Conservation (phyloP, 1,140 invertebrate genomes). For the Pseudomyrmex pallidus region DNA sequence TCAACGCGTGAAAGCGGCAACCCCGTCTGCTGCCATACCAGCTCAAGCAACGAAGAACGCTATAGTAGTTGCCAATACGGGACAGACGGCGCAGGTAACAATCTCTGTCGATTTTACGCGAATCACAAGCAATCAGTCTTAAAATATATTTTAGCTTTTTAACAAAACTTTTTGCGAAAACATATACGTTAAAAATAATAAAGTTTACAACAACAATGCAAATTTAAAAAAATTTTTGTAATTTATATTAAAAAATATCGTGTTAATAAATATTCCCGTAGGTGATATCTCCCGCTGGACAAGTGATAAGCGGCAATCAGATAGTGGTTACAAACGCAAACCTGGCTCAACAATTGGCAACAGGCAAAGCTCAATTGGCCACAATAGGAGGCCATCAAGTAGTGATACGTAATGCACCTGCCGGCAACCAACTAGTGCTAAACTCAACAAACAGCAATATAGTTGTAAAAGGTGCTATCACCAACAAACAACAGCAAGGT, state of each 20-base stretch:
- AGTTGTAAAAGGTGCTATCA: conserved; percentile 80
- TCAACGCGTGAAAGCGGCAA: conserved; percentile 73
- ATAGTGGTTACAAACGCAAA: conserved; percentile 91
- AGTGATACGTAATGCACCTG: conserved; percentile 88
- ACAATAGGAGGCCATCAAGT: conserved; percentile 94
- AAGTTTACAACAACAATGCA: no score
- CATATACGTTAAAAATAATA: not conserved
- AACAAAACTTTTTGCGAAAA: conserved; percentile 6
- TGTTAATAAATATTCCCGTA: conserved; percentile 65
- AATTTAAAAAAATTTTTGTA: no score
- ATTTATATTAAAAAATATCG: no score
- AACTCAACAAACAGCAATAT: conserved; percentile 81
- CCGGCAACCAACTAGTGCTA: conserved; percentile 89
- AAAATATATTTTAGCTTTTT: not conserved
- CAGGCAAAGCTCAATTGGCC: conserved; percentile 92
- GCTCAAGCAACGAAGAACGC: conserved; percentile 78
- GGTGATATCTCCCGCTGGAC: conserved; percentile 84
- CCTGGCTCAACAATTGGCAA: conserved; percentile 90
- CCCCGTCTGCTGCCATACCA: conserved; percentile 63
- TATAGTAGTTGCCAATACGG: conserved; percentile 81
- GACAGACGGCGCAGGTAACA: conserved; percentile 80
- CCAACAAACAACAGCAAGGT: conserved; percentile 77
- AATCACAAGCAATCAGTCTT: not conserved
- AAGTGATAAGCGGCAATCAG: conserved; percentile 86
- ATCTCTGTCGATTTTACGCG: not conserved